phyloP scores from a whole-genome alignment of 37 sponge, comb jelly and placozoan genomes.

The Aplysina aerophoba region DNA sequence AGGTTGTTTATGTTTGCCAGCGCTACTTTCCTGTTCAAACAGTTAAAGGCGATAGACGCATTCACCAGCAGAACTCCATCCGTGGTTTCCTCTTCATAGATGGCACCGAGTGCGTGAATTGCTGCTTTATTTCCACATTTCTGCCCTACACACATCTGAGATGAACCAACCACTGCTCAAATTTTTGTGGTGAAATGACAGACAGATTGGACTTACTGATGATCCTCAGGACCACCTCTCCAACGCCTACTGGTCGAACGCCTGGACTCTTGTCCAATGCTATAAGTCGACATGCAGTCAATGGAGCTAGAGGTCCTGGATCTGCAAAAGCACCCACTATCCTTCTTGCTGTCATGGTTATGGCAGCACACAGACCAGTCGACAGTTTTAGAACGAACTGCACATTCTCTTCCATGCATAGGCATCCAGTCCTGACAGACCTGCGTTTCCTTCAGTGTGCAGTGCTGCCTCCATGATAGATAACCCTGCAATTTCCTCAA shows the following conservation, averaged over 20 bases:
- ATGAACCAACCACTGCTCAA: not conserved
- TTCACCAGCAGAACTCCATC: not conserved
- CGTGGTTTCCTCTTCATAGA: not conserved
- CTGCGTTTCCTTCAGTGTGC: not conserved
- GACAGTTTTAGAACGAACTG: not conserved
- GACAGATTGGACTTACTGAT: slow-evolving; percentile 15
- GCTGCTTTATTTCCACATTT: slow-evolving; percentile 1
- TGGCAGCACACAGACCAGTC: not conserved
- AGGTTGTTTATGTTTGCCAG: slow-evolving; percentile 16
- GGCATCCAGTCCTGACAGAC: slow-evolving; percentile 7
- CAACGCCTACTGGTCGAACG: slow-evolving; percentile 10
- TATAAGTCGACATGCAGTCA: slow-evolving; percentile 13
- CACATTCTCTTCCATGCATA: slow-evolving; percentile 12
- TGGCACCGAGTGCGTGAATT: not conserved
- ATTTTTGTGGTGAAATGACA: not conserved
- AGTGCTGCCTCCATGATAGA: slow-evolving; percentile 16
- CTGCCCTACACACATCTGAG: slow-evolving; percentile 5
- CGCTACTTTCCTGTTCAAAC: slow-evolving; percentile 5
- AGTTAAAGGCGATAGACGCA: not conserved
- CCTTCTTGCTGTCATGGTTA: slow-evolving; percentile 6
- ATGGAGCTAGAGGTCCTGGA: not conserved
- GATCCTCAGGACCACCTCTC: slow-evolving; percentile 18
- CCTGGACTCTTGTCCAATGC: slow-evolving; percentile 28
- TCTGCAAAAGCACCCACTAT: not conserved
- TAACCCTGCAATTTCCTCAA: not conserved